These are phyloP conservation scores for Enteromius mattozi DNA, from an alignment of 2,797 vertebrate species.

Conservation along the genomic window DNA sequence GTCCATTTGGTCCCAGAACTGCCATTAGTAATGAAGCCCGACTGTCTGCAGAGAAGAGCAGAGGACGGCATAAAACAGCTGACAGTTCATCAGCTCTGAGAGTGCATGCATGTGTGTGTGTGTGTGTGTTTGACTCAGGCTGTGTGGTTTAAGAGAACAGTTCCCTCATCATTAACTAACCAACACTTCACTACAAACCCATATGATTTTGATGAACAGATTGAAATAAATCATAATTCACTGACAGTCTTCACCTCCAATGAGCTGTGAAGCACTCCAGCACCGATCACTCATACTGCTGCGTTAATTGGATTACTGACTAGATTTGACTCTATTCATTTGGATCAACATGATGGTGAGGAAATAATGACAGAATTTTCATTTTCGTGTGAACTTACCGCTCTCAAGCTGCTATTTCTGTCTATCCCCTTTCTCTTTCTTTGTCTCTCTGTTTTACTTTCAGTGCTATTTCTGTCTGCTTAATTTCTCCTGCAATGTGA, in stretches of 20 bases:
- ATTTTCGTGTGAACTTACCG: background rate
- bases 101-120: background rate
- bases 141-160: background rate
- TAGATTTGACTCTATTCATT: background rate
- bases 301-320: constrained; percentile 2
- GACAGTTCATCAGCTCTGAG: constrained; percentile 2
- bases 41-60: background rate
- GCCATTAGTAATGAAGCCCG: background rate
- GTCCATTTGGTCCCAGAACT: constrained; percentile 9
- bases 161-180: background rate
- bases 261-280: constrained; percentile 1
- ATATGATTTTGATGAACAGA: background rate
- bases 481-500: constrained; percentile 27
- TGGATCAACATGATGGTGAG: background rate
- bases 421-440: background rate
- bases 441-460: background rate
- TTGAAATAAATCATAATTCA: background rate
- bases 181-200: background rate
- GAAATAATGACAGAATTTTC: background rate
- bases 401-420: background rate
- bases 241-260: constrained; percentile 1
- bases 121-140: background rate
- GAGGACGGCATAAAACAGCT: constrained; percentile 9
- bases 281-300: background rate
- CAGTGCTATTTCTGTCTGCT: constrained; percentile 9